Conservation (phyloP, 2,797 vertebrate species). For the Macrochelys suwanniensis region DNA sequence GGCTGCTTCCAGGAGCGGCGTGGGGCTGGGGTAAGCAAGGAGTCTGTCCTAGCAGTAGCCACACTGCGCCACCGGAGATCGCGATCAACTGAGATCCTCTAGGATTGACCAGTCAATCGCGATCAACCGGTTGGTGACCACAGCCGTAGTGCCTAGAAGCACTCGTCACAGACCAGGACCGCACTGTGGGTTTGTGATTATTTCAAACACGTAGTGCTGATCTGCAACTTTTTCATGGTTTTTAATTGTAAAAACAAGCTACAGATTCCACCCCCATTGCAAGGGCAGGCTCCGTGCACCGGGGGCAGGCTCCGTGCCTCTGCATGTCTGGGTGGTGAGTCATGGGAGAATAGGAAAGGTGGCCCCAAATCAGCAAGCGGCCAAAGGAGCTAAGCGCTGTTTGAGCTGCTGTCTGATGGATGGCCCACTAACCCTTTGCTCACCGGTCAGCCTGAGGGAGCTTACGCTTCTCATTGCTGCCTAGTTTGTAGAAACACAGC, state of each 20-base stretch:
- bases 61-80: no score
- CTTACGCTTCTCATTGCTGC: neutral
- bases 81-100: no score
- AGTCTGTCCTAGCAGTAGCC: no score
- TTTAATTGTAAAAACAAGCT: neutral
- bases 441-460: neutral
- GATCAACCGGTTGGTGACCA: no score
- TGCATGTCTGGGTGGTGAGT: accelerated
- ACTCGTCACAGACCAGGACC: no score
- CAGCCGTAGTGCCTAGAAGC: no score
- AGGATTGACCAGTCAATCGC: no score
- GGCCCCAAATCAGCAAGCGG: accelerated
- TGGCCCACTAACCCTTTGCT: neutral
- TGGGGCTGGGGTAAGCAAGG: no score
- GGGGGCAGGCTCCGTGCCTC: accelerated
- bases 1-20: no score
- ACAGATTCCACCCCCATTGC: neutral
- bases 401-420: neutral
- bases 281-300: accelerated
- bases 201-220: accelerated
- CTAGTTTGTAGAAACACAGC: accelerated
- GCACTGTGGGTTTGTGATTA: no score
- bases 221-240: neutral
- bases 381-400: neutral
- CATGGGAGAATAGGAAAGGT: accelerated